Conservation (phyloP, 1,140 invertebrate genomes). For the Steinernema khuongi region DNA sequence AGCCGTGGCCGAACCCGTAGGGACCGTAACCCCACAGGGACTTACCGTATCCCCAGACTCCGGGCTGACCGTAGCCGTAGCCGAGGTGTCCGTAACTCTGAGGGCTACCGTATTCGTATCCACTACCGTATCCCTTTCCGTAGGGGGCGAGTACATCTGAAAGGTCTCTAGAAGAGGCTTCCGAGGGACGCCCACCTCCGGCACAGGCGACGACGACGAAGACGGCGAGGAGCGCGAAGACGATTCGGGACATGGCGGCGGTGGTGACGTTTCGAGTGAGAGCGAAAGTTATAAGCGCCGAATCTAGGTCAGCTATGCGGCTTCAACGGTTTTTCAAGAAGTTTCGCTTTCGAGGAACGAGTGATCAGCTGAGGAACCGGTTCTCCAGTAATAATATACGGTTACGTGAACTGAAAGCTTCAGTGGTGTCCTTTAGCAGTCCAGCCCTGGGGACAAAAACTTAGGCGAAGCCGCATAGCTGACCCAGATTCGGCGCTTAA, state of each 20-base stretch:
- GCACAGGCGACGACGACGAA: background rate
- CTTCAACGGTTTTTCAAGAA: background rate
- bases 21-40: background rate
- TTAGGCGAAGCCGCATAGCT: background rate
- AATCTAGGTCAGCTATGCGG: background rate
- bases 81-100: too few relatives aligned
- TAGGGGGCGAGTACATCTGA: background rate
- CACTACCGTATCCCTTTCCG: background rate
- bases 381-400: too few relatives aligned
- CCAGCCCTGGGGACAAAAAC: too few relatives aligned
- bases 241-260: background rate
- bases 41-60: background rate
- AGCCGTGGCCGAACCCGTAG: background rate
- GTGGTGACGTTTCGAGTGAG: background rate
- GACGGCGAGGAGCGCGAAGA: constrained; percentile 11
- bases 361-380: background rate
- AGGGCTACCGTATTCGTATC: background rate
- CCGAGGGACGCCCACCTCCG: background rate
- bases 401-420: too few relatives aligned
- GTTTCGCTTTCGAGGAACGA: background rate
- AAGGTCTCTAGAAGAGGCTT: background rate
- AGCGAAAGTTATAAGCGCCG: constrained; percentile 8
- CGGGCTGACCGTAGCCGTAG: background rate
- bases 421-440: too few relatives aligned
- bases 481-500: constrained; percentile 7